Percentiles rank a stretch among this genome's conserved stretches.
phyloP scores from a whole-genome alignment of 2,888 invertebrate genomes.

The Rhynchonema sp. region DNA sequence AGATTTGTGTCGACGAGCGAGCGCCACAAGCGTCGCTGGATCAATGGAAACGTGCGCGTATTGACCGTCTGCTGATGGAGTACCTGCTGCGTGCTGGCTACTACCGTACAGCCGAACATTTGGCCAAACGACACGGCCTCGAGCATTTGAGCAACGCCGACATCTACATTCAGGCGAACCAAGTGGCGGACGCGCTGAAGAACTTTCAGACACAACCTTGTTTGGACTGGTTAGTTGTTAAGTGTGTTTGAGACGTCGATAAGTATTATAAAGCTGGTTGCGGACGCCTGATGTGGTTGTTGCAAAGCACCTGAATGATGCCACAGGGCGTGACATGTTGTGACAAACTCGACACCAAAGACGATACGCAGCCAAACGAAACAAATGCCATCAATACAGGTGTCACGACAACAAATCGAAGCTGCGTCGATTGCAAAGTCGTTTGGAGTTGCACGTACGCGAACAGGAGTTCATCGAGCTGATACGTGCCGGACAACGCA shows the following conservation, averaged over 20 bases:
- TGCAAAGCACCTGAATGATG: too few species aligned
- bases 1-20: not conserved
- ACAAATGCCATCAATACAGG: slow-evolving; percentile 20
- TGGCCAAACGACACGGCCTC: slow-evolving; percentile 52
- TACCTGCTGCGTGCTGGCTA: slow-evolving; percentile 69
- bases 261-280: not conserved
- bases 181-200: not conserved
- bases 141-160: slow-evolving; percentile 17
- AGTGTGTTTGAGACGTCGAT: not conserved
- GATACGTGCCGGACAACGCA: slow-evolving; percentile 51
- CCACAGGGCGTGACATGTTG: too few species aligned
- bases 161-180: not conserved
- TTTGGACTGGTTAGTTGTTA: not conserved
- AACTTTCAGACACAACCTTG: not conserved
- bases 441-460: slow-evolving; percentile 78
- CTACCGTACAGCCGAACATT: slow-evolving; percentile 71
- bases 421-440: slow-evolving; percentile 40
- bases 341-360: too few species aligned
- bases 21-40: slow-evolving; percentile 35
- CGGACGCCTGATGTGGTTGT: not conserved
- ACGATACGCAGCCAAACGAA: too few species aligned
- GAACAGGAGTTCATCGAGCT: slow-evolving; percentile 54
- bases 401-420: slow-evolving; percentile 35
- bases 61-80: slow-evolving; percentile 89
- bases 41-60: slow-evolving; percentile 62